Base-by-base conservation (phyloP, 2,113 vertebrate species). In the Rana temporaria region DNA sequence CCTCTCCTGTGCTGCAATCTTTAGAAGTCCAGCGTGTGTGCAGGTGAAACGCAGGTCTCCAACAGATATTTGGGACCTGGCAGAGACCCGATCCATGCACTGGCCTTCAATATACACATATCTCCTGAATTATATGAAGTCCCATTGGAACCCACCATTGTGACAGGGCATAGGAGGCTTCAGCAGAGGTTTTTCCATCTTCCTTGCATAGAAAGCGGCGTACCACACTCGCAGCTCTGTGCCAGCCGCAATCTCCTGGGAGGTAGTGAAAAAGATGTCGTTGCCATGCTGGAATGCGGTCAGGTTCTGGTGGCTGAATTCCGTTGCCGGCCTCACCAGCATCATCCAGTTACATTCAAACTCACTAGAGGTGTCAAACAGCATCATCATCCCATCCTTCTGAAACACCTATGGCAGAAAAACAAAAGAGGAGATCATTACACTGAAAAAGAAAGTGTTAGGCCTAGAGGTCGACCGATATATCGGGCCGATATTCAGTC, bases 331-430 rank as follows among this genome's bases (percentile, higher is more conserved):
- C 67, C 98, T 92, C 70, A 99, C 98, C 87, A 99, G 91, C 96
- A 98, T 99, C 98, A 99, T 99, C 98, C 98, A 99, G 90, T 99
- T 99, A 87, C 98, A 99, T 84, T 99, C 97, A 2, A 98, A 97
- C 84, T 99, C 98, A 0, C 93, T 96, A 65, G 94, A 94, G 15
- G 95, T 95, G 91, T 99, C 97, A 0, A 98, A 96, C 87, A 94
- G 96, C 60, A 97, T 89, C 53, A 96, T 86, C 0, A 92, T 86
- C 0, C 94, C 92, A 0, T 98, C 96, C 82, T 93, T 96, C 89
- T 94, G 96, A 91, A 99, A 99, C 79, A 99, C 95, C 98, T 99
- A 85, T 1, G 12, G 18, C 30, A 15, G 78, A 32, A 9, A 14
- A 12, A 14, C 1, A 48, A 12, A 2, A 48, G 14, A 48, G 42